These are phyloP conservation scores for Barnardius zonarius DNA, from an alignment of 2,113 vertebrate species.

Conservation along the genomic window DNA sequence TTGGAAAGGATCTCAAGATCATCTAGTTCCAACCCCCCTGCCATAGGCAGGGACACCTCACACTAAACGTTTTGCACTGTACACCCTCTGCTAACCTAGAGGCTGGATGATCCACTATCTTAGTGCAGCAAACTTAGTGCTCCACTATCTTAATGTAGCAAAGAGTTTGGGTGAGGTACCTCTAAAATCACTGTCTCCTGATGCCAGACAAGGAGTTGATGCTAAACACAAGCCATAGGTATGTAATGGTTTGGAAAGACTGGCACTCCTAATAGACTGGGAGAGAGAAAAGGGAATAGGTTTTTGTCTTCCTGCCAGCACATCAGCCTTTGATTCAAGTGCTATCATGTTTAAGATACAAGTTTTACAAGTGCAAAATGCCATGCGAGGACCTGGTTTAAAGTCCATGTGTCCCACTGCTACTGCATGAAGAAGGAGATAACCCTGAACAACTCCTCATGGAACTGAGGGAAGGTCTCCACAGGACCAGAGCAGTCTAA, in stretches of 20 bases:
- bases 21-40: too few species aligned
- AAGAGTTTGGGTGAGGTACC: background rate
- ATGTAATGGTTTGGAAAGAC: background rate
- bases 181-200: accelerated
- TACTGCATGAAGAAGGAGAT: background rate
- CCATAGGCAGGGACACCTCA: too few species aligned
- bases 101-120: background rate
- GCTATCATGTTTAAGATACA: background rate
- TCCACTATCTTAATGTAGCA: background rate
- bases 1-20: too few species aligned
- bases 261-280: too few species aligned
- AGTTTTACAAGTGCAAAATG: background rate
- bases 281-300: background rate
- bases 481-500: background rate
- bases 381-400: background rate
- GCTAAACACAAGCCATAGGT: background rate
- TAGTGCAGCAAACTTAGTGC: background rate
- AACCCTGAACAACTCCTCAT: accelerated
- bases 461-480: background rate
- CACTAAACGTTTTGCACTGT: background rate
- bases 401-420: background rate
- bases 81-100: background rate
- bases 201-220: background rate
- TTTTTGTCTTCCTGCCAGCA: background rate
- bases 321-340: background rate